Evolutionary conservation across 92 coral and sea anemone genomes (phyloP), one percentile per base, ranked within the genome.

Genomic region (Diadumene lineata): DNA sequence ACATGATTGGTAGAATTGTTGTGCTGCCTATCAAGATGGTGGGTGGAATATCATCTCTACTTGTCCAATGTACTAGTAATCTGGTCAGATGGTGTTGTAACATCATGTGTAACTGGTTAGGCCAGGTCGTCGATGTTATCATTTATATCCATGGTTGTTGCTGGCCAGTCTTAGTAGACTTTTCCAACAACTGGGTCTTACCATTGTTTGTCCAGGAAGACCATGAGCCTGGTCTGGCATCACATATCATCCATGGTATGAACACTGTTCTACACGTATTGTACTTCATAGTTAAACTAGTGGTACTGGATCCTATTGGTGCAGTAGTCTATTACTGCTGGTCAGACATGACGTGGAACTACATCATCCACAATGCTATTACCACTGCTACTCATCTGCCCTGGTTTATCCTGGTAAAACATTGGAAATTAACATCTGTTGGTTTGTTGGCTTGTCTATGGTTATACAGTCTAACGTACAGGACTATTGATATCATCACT

Each of bases 201-300:
- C 58, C 58, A 13, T 21, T 53, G 58, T 53, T 53, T 16, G 58
- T 53, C 58, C 58, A 53, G 58, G 58, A 4, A 53, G 58, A 53
- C 21, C 58, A 21, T 4, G 21, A 53, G 18, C 2, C 58, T 13
- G 24, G 58, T 3, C 24, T 53, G 3, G 19, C 58, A 53, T 53
- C 19, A 13, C 19, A 53, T 53, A 21, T 53, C 4, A 13, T 53
- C 21, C 24, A 53, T 53, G 58, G 21, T 21, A 53, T 53, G 8
- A 53, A 53, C 24, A 53, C 58, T 21, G 24, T 53, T 2, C 58
- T 53, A 53, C 58, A 53, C 19, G 58, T 21, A 3, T 15, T 21
- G 19, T 53, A 13, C 58, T 53, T 53, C 4, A 15, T 21, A 23
- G 19, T 15, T 21, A 53, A 53, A 21, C 21, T 53, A 21, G 21